Evolutionary conservation across 1,140 invertebrate species (phyloP), one percentile per base, ranked within the genome.

Genomic region (Idris sp.): DNA sequence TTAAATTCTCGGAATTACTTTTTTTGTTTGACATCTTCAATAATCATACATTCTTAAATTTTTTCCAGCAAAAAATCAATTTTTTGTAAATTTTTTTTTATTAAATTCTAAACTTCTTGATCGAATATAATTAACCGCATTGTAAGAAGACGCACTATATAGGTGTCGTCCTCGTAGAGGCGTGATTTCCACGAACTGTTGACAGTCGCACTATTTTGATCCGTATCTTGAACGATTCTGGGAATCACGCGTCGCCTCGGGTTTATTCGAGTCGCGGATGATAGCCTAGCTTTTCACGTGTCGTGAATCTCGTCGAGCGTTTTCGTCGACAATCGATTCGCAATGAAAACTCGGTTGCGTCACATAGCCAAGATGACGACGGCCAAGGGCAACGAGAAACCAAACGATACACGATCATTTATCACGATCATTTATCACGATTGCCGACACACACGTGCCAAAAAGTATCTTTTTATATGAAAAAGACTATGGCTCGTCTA

Each of bases 181-280:
- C 36, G 62, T 11, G 31, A n/a, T 68, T 68, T 68, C 64, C 64
- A 53, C 64, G 64, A 68, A 68, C 53, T 68, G 64, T 68, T 68
- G 64, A 68, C 64, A 68, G 64, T 49, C 51, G 64, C 51, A 68
- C 64, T 68, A 68, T 68, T 68, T 68, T 35, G 64, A 68, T 68
- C 43, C 51, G 64, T 68, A 68, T 68, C 64, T 68, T 14, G 51
- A 5, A 16, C 36, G 43, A 7, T 68, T 68, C 64, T 43, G 43
- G 8, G 64, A 68, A 68, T 2, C 14, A 15, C 13, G 41, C 33
- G 48, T 43, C 41, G 62, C n/a, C 31, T 51, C 31, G 30, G 13
- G 61, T 54, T 65, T 46, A 65, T 65, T 65, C 40, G 48, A 43
- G 48, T 26, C 48, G 59, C 19, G 48, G 30, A 43, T 64, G 59